Percentiles rank a stretch among this genome's conserved stretches.
Conservation (phyloP, 2,797 vertebrate genomes). For the Furcifer pardalis region DNA sequence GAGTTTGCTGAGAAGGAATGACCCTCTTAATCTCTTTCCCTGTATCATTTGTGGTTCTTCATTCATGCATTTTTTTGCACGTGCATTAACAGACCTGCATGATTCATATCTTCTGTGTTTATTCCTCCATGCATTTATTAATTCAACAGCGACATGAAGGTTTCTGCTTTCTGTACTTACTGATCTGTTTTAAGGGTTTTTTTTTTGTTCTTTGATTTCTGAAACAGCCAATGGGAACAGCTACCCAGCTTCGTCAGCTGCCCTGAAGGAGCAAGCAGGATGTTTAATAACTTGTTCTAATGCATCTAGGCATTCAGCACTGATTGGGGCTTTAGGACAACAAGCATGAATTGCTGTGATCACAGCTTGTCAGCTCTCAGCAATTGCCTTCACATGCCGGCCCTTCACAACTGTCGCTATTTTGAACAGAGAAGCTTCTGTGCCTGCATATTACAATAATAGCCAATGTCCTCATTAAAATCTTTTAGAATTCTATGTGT, state of each 20-base stretch:
- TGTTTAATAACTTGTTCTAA: conserved; percentile 32
- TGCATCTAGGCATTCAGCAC: fast-evolving
- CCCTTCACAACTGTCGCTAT: not conserved
- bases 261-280: conserved; percentile 33
- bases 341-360: not conserved
- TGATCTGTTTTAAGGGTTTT: not conserved
- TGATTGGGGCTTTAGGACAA: not conserved
- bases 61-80: not conserved
- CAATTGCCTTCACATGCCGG: not conserved
- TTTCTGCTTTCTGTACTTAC: not conserved
- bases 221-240: conserved; percentile 14
- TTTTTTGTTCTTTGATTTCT: not conserved
- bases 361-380: not conserved
- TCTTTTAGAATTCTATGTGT: not conserved
- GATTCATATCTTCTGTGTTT: fast-evolving
- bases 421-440: not conserved
- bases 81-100: not conserved
- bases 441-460: not conserved
- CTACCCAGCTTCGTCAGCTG: fast-evolving
- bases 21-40: fast-evolving
- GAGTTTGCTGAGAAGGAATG: not conserved
- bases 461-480: conserved; percentile 3
- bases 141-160: not conserved
- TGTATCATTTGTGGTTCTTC: not conserved
- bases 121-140: not conserved